phyloP scores from a whole-genome alignment of 2,888 invertebrate species.

The Trimorus sp. region DNA sequence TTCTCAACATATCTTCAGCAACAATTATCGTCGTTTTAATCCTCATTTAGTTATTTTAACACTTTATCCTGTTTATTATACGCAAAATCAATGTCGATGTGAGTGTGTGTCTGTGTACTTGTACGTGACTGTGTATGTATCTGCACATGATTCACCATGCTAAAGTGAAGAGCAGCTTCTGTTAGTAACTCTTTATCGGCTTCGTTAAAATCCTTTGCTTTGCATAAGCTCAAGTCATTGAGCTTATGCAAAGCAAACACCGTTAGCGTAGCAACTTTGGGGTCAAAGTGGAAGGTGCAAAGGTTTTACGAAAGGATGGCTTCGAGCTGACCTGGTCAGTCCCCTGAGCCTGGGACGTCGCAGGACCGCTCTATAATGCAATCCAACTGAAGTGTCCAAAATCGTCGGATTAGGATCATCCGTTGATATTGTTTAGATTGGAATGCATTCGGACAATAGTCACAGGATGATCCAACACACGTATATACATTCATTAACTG shows the following conservation, averaged over 20 bases:
- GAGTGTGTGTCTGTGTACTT: background rate
- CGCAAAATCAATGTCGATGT: constrained; percentile 22
- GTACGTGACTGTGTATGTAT: too few species aligned
- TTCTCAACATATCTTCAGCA: constrained; percentile 32
- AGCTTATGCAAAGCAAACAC: too few species aligned
- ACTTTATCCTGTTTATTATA: constrained; percentile 16
- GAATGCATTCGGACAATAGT: too few species aligned
- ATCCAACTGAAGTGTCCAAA: too few species aligned
- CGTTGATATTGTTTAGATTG: too few species aligned
- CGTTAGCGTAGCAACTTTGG: background rate
- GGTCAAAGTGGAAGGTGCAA: background rate
- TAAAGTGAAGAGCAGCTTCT: background rate
- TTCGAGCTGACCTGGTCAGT: constrained; percentile 66
- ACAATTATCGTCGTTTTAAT: constrained; percentile 36
- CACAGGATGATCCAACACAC: too few species aligned
- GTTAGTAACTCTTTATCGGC: constrained; percentile 3
- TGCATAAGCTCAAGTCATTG: constrained; percentile 17
- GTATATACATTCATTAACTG: too few species aligned
- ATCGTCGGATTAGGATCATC: too few species aligned
- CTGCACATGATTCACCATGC: background rate
- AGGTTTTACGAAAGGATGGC: background rate
- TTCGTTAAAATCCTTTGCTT: constrained; percentile 15
- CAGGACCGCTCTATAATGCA: constrained; percentile 56
- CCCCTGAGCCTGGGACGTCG: constrained; percentile 72
- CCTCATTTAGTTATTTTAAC: background rate